Base-by-base conservation (phyloP, 1,140 invertebrate species). In the Sycophaga agraensis region DNA sequence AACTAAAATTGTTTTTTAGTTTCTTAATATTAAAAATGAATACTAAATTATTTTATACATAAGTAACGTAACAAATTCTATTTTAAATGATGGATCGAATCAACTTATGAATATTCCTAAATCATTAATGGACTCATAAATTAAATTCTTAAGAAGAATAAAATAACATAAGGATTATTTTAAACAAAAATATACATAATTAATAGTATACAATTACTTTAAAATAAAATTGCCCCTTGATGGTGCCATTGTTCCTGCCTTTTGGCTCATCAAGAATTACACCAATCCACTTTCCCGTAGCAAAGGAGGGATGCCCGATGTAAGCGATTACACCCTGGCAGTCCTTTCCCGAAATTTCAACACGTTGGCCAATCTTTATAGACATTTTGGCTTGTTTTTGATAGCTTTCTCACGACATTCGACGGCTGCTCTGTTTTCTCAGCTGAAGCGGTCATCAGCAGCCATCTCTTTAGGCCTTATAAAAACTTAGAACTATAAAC, bases 201-300 rank as follows among this genome's bases (percentile, higher is more conserved):
- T 43, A 46, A 53, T 43, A 77, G 75, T 26, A 9, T 1, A 37
- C 35, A 31, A 51, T 77, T 79, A 91, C 90, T 70, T 89, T 87
- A 78, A 96, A 96, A 78, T 96, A 96, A 19, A 84, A 79, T 70
- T 91, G 90, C 16, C 91, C 92, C 70, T 92, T 87, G 26, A 96
- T 86, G 42, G 88, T 88, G 16, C 94, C 94, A 83, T 95, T 96
- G 73, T 96, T 96, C 80, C 95, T 96, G 31, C 94, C 94, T 78
- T 92, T 94, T 0, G 93, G 86, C 73, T 95, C 92, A 74, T 96
- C 93, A 51, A 97, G 81, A 66, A 94, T 88, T 6, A 97, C 86
- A 12, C 94, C 94, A 66, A 96, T 88, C 94, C 94, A 97, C 82
- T 92, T 94, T 48, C 93, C 94, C 60, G 87, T 79, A 2, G 93